Percentiles rank a stretch among this genome's conserved stretches.
These are phyloP conservation scores for Drosophila cyrtoloma DNA, from an alignment of 2,888 invertebrate species.

Conservation along the genomic window DNA sequence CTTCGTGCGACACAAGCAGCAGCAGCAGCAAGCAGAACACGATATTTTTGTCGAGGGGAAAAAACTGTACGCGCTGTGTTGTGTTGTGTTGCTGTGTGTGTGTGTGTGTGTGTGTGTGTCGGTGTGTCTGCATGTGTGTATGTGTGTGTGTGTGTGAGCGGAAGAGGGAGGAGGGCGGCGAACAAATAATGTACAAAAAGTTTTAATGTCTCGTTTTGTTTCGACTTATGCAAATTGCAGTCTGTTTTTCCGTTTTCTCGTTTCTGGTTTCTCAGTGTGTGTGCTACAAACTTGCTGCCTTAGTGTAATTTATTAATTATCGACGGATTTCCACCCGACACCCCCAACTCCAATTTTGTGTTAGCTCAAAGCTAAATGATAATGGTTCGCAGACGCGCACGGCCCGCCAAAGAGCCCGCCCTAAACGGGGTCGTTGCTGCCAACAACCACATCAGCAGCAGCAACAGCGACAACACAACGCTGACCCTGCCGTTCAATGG, in stretches of 20 bases:
- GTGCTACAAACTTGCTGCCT: slow-evolving; percentile 49
- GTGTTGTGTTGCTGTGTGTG: slow-evolving; percentile 18
- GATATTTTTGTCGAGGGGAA: slow-evolving; percentile 74
- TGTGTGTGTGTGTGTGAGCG: slow-evolving; percentile 32
- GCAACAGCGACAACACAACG: slow-evolving; percentile 13
- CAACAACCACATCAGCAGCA: slow-evolving; percentile 6
- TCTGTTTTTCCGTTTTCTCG: slow-evolving; percentile 42
- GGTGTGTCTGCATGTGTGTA: background rate
- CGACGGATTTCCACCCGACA: slow-evolving; percentile 35
- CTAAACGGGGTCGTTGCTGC: slow-evolving; percentile 34
- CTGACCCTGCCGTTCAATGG: slow-evolving; percentile 46
- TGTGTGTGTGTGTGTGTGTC: background rate
- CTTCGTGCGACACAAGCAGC: slow-evolving; percentile 65
- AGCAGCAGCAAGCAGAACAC: slow-evolving; percentile 64
- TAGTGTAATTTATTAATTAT: slow-evolving; percentile 50
- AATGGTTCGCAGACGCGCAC: slow-evolving; percentile 82
- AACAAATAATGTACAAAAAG: slow-evolving; percentile 44
- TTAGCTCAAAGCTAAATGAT: slow-evolving; percentile 57
- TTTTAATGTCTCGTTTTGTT: slow-evolving; percentile 66
- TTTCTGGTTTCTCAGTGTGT: slow-evolving; percentile 38
- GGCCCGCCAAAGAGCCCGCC: slow-evolving; percentile 66
- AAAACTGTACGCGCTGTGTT: slow-evolving; percentile 71
- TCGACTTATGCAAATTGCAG: slow-evolving; percentile 70
- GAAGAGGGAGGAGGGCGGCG: slow-evolving; percentile 33
- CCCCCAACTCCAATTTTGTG: slow-evolving; percentile 12